Evolutionary conservation across 2,113 vertebrate species (phyloP), one percentile per base, ranked within the genome.

Genomic region (Choloepus hoffmanni): DNA sequence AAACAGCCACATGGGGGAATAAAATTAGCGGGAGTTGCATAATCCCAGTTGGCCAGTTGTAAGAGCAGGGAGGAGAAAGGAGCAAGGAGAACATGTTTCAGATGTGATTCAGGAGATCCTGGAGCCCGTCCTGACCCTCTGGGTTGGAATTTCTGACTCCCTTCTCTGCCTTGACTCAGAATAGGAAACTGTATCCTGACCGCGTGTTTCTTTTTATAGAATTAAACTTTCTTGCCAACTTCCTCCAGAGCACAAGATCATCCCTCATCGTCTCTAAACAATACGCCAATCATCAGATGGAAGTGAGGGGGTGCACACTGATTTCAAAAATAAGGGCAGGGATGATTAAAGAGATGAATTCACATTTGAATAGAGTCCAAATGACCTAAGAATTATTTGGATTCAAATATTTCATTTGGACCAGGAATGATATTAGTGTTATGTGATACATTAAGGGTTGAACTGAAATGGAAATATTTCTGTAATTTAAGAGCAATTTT

Each of bases 161-260:
- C 97, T 94, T 89, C 97, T 97, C 96, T 97, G 98, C 97, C 97
- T 98, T 98, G 98, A 98, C 97, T 98, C 98, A 98, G 98, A 98
- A 97, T 95, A 98, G 98, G 98, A 98, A 98, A 98, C 98, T 53
- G 95, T 97, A 98, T 98, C 97, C 98, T 97, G 97, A 98, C 98
- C 98, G 96, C 98, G 97, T 68, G 96, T 96, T 98, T 97, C 98
- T 98, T 98, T 99, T 99, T 98, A 98, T 98, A 99, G 98, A 97
- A 86, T 74, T n/a, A 83, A 96, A 97, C 97, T 98, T 97, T 94
- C 98, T 95, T 97, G 98, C 98, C 98, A 98, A 68, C 98, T 98
- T 98, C 98, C 98, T 98, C 96, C 76, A 79, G 96, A 98, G 98
- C 95, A 85, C 96, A 86, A 96, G 98, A 97, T 97, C 91, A 83